Base-by-base conservation (phyloP, 2,797 vertebrate genomes). In the Toxotes lorentzi region DNA sequence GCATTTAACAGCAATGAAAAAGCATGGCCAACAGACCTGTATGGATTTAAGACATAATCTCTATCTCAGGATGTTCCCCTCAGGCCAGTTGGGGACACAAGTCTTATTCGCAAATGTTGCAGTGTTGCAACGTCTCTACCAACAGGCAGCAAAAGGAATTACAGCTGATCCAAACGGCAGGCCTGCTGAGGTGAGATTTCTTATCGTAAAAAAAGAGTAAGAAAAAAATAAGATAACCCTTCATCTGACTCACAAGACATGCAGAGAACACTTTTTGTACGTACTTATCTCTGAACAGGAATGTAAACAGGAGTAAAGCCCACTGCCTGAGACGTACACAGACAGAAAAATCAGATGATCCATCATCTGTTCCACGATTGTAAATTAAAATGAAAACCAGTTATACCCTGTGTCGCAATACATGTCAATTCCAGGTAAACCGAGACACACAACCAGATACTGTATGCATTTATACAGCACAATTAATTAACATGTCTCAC, bases 71-170 rank as follows among this genome's bases (percentile, higher is more conserved):
- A 23, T 4, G 27, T 45, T 58, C 4, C 35, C 34, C 16, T 24
- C 6, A 7, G 16, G 32, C 21, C 30, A 54, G 40, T n/a, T 24
- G 23, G 30, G n/a, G 45, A 51, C 51, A 58, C 27, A 64, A 48
- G 23, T 47, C 58, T 64, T 17, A 54, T 64, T 69, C 51, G 30
- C 12, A 54, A 50, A 57, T 40, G 19, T 23, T 34, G 24, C 47
- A 56, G 27, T 14, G 41, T 62, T 23, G 9, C 21, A 41, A 30
- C 5, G 0, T 40, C 47, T 35, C 12, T 17, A 51, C 14, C 34
- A 73, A 54, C 48, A 63, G 27, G 17, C n/a, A 38, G 40, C 16
- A 56, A 41, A 61, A 34, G 30, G 5, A 32, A 51, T 40, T 30
- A 53, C 53, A 27, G 6, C 41, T 63, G 5, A 62, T 57, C 19